phyloP scores from a whole-genome alignment of 2,113 vertebrate species.

The Neotoma lepida region DNA sequence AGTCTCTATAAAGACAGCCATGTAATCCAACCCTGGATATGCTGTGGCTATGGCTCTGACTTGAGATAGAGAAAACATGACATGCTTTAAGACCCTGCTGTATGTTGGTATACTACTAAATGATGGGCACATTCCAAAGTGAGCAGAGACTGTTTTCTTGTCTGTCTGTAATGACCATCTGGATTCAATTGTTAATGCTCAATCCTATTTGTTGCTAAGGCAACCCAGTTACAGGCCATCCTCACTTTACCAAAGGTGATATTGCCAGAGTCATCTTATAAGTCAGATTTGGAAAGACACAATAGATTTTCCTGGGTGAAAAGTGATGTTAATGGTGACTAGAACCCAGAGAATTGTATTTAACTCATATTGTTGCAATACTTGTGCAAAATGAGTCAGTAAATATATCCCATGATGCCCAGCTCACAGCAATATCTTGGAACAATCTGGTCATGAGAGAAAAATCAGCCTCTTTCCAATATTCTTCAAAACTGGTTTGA shows the following conservation, averaged over 20 bases:
- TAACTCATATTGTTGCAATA: conserved; percentile 6
- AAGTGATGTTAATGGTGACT: conserved; percentile 56
- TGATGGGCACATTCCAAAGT: conserved; percentile 37
- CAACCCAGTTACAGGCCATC: conserved; percentile 71
- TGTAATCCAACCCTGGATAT: background rate
- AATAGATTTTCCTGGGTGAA: conserved; percentile 62
- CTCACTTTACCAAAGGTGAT: conserved; percentile 75
- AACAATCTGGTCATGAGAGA: background rate
- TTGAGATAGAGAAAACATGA: background rate
- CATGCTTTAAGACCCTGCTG: conserved; percentile 13
- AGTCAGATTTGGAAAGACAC: conserved; percentile 68
- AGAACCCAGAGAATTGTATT: conserved; percentile 54
- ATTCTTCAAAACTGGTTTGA: conserved; percentile 20
- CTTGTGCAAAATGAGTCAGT: conserved; percentile 11
- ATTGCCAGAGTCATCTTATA: conserved; percentile 69
- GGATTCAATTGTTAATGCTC: conserved; percentile 74
- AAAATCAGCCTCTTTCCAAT: background rate
- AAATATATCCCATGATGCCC: background rate
- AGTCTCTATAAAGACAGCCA: conserved; percentile 18
- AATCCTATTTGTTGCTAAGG: conserved; percentile 77
- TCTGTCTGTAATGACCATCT: conserved; percentile 74
- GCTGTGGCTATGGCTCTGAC: background rate
- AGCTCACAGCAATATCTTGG: conserved; percentile 19
- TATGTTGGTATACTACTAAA: background rate
- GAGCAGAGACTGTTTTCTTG: conserved; percentile 52